phyloP scores from a whole-genome alignment of 2,888 invertebrate genomes.

The Cataglyphis livida region DNA sequence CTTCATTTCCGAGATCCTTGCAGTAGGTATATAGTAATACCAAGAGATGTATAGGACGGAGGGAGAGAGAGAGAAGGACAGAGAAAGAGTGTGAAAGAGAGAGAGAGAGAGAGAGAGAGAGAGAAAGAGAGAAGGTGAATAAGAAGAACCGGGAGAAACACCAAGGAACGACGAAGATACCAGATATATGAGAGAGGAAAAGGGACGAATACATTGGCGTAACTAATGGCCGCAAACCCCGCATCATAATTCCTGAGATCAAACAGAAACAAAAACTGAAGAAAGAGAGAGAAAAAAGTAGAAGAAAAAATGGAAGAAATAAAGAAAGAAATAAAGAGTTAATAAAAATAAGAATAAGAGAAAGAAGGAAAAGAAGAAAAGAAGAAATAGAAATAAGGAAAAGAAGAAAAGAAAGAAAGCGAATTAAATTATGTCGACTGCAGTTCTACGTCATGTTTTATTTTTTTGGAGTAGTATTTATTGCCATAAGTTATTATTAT shows the following conservation, averaged over 20 bases:
- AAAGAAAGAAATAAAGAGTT: neutral
- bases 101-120: conserved; percentile 6
- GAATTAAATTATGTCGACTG: neutral
- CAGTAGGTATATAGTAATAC: conserved; percentile 63
- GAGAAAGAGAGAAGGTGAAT: conserved; percentile 22
- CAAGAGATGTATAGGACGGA: conserved; percentile 40
- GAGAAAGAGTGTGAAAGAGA: neutral
- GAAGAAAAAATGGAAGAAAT: neutral
- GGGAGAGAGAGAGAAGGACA: no score
- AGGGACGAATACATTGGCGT: conserved; percentile 39
- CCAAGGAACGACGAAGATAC: conserved; percentile 38
- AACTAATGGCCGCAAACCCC: conserved; percentile 35
- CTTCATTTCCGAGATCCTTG: conserved; percentile 71
- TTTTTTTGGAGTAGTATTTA: neutral
- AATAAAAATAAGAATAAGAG: neutral
- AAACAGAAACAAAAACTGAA: conserved; percentile 1
- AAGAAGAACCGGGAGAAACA: conserved; percentile 45
- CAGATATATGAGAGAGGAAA: conserved; percentile 41
- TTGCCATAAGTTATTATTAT: neutral
- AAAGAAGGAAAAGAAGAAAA: neutral
- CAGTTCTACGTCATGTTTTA: neutral
- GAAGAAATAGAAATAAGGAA: neutral
- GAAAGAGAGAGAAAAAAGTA: conserved; percentile 2
- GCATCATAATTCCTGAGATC: conserved; percentile 13
- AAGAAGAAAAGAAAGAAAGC: neutral